Base-by-base conservation (phyloP, 2,113 vertebrate species). In the Callipepla californica region DNA sequence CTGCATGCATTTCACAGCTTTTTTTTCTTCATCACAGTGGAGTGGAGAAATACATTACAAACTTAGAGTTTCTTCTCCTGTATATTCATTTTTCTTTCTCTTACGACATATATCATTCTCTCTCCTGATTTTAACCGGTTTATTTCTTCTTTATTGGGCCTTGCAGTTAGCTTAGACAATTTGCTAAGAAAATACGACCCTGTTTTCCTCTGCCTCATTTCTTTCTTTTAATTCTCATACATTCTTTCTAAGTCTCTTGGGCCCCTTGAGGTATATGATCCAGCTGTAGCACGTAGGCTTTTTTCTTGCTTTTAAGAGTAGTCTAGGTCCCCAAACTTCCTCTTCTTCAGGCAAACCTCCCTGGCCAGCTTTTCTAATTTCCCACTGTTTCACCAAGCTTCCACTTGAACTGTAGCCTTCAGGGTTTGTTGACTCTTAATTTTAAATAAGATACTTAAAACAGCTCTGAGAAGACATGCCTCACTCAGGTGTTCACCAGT, bases 241-340 rank as follows among this genome's bases (percentile, higher is more conserved):
- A 3, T 94, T 92, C 70, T 68, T 89, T 68, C 48, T 30, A 16
- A 66, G 40, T 69, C n/a, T 87, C 55, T 23, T 25, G 21, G 6
- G 45, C 40, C 40, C 72, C 93, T 77, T 78, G 72, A 88, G 85
- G 50, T 85, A 13, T 20, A 55, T 72, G 76, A 87, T 85, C 32
- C 59, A 77, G 57, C 80, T 68, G 57, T 47, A 75, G 50, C 85
- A 80, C 0, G 1, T 59, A 70, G 50, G 38, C n/a, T 85, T 90
- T 89, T 62, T 93, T 69, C 45, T 30, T 91, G 19, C 85, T 93
- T 95, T 93, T 34, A 85, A 80, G 68, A 74, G 7, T 67, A 74
- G 45, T 62, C 82, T 82, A 80, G 16, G 73, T 74, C 13, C 40
- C 19, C 19, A 80, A 44, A 78, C 50, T 84, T 90, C 73, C 51